Evolutionary conservation across 2,797 vertebrate species (phyloP).

Genomic region (Gymnoscopelus microlampas): DNA sequence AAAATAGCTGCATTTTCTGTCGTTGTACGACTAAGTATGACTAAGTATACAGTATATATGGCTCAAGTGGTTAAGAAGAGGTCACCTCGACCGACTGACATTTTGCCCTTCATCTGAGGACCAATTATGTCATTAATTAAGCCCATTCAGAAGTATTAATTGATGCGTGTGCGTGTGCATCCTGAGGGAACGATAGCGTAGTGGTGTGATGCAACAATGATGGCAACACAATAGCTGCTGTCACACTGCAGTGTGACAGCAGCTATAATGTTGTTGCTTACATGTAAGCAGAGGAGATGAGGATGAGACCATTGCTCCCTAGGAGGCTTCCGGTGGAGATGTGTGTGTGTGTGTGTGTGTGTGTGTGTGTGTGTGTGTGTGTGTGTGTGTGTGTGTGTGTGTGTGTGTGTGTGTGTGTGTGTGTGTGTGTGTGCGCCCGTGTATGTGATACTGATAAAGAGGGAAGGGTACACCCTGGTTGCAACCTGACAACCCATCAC

Average conservation of each 20-base stretch:
- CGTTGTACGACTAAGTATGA: no score
- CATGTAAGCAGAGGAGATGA: no score
- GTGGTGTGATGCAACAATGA: slow-evolving; percentile 42
- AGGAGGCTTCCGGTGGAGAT: no score
- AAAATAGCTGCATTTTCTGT: no score
- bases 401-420: slow-evolving; percentile 20
- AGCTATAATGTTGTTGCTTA: no score
- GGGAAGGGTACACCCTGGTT: slow-evolving; percentile 12
- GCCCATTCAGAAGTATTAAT: background rate
- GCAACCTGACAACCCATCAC: slow-evolving; percentile 32
- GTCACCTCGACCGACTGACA: slow-evolving; percentile 5
- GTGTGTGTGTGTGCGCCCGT: slow-evolving; percentile 16
- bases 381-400: slow-evolving; percentile 16
- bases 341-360: background rate
- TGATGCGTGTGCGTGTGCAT: background rate
- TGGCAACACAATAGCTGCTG: slow-evolving; percentile 61
- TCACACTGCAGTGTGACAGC: slow-evolving; percentile 38
- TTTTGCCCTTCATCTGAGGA: slow-evolving; percentile 20
- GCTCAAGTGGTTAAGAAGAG: slow-evolving; percentile 28
- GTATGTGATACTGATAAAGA: slow-evolving; percentile 2
- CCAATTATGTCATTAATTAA: slow-evolving; percentile 38
- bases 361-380: slow-evolving; percentile 16
- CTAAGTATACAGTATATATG: no score
- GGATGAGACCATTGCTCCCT: no score
- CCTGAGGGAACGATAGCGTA: slow-evolving; percentile 40